Evolutionary conservation across 92 coral and sea anemone genomes (phyloP).

Genomic region (Scolanthus callimorphus): DNA sequence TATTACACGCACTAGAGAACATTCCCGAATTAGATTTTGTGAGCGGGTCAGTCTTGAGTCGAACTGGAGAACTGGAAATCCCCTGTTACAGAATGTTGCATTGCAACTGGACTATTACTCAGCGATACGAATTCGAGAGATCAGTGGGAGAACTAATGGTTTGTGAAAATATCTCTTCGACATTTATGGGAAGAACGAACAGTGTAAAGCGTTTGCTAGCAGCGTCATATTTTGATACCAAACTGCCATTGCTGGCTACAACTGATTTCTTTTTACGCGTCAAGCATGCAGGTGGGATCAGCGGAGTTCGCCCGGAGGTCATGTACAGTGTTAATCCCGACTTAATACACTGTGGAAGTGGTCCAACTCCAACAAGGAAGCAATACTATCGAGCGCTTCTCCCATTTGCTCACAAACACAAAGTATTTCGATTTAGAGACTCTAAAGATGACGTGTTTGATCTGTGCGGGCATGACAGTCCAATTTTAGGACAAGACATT

Average conservation of each 20-base stretch:
- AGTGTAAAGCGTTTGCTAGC: slow-evolving; percentile 13
- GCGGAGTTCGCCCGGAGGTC: slow-evolving; percentile 49
- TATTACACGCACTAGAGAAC: slow-evolving; percentile 38
- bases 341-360: not conserved
- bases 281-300: slow-evolving; percentile 23
- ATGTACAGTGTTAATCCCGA: slow-evolving; percentile 3
- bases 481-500: slow-evolving; percentile 43
- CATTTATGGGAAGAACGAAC: slow-evolving; percentile 57
- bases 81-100: slow-evolving; percentile 44
- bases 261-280: slow-evolving; percentile 55
- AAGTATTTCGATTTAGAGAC: slow-evolving; percentile 36
- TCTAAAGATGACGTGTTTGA: slow-evolving; percentile 35
- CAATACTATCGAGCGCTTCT: slow-evolving; percentile 15
- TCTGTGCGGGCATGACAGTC: slow-evolving; percentile 42
- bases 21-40: slow-evolving; percentile 58
- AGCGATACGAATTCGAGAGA: slow-evolving; percentile 49
- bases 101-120: slow-evolving; percentile 67
- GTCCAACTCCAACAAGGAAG: not conserved
- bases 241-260: slow-evolving; percentile 18
- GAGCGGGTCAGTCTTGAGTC: slow-evolving; percentile 51
- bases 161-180: slow-evolving; percentile 54
- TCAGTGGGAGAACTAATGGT: slow-evolving; percentile 64
- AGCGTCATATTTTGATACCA: slow-evolving; percentile 27
- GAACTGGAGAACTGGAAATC: slow-evolving; percentile 25
- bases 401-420: slow-evolving; percentile 60